These are phyloP conservation scores for Lagenorhynchus albirostris DNA, from an alignment of 2,113 vertebrate species.

Conservation along the genomic window DNA sequence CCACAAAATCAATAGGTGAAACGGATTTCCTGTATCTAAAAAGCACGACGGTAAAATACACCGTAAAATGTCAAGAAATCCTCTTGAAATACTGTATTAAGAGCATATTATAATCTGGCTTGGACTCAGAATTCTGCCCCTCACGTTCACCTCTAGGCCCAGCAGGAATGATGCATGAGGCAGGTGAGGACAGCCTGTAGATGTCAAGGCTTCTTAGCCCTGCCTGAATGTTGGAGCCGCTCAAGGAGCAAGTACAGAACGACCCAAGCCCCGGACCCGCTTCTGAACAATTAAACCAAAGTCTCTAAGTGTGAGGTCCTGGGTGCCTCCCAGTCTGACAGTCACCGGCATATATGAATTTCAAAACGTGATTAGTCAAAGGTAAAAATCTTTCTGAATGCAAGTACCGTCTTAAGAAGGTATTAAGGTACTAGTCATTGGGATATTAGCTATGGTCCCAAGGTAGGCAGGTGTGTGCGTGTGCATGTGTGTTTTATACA, in stretches of 20 bases:
- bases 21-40: slow-evolving; percentile 29
- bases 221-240: neutral
- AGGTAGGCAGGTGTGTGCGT: neutral
- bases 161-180: neutral
- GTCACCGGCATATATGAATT: neutral
- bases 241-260: neutral
- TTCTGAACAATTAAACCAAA: neutral
- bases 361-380: neutral
- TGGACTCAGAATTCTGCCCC: neutral
- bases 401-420: neutral
- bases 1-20: slow-evolving; percentile 55
- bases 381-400: neutral
- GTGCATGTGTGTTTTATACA: neutral
- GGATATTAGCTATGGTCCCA: neutral
- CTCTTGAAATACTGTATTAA: neutral
- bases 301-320: neutral
- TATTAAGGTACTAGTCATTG: neutral
- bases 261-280: neutral
- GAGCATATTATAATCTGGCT: neutral
- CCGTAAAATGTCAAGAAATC: neutral
- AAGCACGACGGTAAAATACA: neutral
- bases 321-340: neutral
- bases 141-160: neutral
- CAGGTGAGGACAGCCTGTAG: fast-evolving
- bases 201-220: neutral